Conservation (phyloP, 2,888 invertebrate species). For the Standfussiana lucernea region DNA sequence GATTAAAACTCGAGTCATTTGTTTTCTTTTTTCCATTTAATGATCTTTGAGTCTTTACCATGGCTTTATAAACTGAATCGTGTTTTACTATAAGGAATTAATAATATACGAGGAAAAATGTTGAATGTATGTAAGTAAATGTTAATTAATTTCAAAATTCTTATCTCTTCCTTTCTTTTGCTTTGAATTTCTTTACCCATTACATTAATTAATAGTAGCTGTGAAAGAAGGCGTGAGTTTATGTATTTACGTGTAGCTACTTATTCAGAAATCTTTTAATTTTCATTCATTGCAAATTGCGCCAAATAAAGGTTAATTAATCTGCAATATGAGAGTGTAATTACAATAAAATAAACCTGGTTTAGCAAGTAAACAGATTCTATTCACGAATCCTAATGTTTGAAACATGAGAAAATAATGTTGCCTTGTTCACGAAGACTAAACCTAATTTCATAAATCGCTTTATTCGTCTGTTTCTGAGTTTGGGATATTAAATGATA, state of each 20-base stretch:
- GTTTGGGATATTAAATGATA: not conserved
- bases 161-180: not conserved
- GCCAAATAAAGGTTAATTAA: constrained; percentile 21
- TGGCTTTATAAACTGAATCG: not conserved
- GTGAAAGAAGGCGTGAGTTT: not conserved
- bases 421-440: constrained; percentile 10
- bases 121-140: not conserved
- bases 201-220: constrained; percentile 4
- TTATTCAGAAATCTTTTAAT: not conserved
- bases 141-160: not conserved
- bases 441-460: constrained; percentile 21
- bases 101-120: not conserved
- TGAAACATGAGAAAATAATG: constrained; percentile 43
- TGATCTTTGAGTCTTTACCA: not conserved
- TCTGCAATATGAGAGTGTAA: not conserved
- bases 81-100: constrained; percentile 9
- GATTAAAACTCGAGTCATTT: constrained; percentile 23
- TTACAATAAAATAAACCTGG: constrained; percentile 35
- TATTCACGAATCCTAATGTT: constrained; percentile 12
- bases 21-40: not conserved
- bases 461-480: not conserved
- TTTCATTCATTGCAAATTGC: constrained; percentile 1
- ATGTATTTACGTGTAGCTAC: not conserved
- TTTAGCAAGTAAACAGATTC: constrained; percentile 28
- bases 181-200: constrained; percentile 13